These are phyloP conservation scores for Drosophila subsilvestris DNA, from an alignment of 2,888 invertebrate species.

Conservation along the genomic window DNA sequence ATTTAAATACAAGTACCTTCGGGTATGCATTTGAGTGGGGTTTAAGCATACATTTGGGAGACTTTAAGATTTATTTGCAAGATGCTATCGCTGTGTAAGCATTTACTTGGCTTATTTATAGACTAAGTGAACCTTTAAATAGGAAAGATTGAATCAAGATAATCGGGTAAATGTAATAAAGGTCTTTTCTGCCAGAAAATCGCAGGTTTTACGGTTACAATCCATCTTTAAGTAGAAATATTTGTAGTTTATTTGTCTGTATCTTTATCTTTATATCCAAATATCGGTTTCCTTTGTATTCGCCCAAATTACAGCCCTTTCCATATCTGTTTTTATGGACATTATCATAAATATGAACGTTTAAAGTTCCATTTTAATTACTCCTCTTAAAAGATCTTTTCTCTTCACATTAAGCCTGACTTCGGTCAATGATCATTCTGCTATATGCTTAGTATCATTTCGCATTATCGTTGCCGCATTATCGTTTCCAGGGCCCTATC, in stretches of 20 bases:
- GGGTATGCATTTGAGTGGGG: background rate
- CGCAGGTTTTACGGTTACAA: no score
- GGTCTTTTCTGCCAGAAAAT: no score
- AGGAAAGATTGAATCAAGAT: background rate
- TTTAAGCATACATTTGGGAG: background rate
- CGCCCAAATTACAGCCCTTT: no score
- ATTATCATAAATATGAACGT: background rate
- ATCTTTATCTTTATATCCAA: no score
- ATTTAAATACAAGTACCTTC: background rate
- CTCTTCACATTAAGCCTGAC: background rate
- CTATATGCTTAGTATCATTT: constrained; percentile 14
- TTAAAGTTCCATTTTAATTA: background rate
- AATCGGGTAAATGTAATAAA: background rate
- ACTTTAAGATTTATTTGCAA: no score
- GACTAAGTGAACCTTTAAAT: background rate
- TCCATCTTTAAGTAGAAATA: background rate
- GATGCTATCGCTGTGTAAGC: background rate
- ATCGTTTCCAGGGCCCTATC: constrained; percentile 29
- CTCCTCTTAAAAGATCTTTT: background rate
- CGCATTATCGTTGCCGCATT: constrained; percentile 32
- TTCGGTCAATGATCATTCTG: constrained; percentile 39
- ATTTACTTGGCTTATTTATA: background rate
- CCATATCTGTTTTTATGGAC: background rate
- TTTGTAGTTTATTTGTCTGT: background rate
- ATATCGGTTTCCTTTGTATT: no score